Percentiles rank a stretch among this genome's conserved stretches.
phyloP scores from a whole-genome alignment of 2,113 vertebrate species.

The Phalacrocorax carbo region DNA sequence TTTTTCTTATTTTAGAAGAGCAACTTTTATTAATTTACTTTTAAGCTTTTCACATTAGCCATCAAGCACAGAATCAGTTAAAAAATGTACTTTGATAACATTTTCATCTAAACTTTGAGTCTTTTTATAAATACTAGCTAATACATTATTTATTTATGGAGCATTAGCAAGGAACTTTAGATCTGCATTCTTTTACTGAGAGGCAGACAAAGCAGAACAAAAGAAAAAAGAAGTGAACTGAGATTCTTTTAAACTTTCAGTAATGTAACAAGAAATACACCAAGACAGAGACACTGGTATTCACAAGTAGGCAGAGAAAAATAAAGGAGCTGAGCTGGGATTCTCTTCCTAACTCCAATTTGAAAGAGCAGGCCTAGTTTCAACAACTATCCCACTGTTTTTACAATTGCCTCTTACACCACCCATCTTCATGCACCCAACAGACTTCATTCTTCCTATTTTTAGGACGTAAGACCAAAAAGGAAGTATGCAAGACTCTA shows the following conservation, averaged over 20 bases:
- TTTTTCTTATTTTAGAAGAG: not conserved
- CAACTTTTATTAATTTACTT: not conserved
- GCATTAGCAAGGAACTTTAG: not conserved
- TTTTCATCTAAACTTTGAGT: not conserved
- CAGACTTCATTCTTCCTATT: not conserved
- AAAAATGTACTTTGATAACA: not conserved
- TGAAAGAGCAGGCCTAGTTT: not conserved
- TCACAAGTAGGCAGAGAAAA: not conserved
- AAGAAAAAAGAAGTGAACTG: not conserved
- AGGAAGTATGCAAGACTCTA: not conserved
- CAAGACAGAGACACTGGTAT: not conserved
- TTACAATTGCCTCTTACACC: not conserved
- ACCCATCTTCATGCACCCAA: not conserved
- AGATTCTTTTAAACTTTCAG: not conserved
- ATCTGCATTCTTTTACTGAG: not conserved
- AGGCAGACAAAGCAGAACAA: not conserved
- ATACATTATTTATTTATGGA: not conserved
- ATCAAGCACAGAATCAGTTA: not conserved
- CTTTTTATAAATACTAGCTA: not conserved
- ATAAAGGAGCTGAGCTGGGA: not conserved
- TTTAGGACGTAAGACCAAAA: not conserved
- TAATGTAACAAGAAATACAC: not conserved
- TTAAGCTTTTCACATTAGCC: not conserved
- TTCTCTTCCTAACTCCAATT: not conserved
- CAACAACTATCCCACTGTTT: not conserved